Conservation (phyloP, 2,113 vertebrate genomes). For the Erpornis zantholeuca region DNA sequence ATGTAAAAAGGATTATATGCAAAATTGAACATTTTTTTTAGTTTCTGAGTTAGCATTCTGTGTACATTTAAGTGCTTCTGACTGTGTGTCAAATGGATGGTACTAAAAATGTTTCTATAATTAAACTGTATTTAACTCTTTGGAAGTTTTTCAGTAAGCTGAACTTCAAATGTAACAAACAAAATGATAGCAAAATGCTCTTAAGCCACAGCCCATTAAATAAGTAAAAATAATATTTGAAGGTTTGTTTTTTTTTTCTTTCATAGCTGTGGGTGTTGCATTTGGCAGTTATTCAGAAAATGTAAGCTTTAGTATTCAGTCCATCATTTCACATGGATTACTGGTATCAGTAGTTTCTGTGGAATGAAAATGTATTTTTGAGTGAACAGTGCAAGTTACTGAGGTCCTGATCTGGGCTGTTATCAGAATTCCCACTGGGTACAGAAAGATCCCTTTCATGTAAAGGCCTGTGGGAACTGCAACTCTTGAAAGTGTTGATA, state of each 20-base stretch:
- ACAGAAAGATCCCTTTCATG: background rate
- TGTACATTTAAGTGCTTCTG: background rate
- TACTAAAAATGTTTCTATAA: background rate
- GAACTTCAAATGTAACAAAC: background rate
- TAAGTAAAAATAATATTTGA: background rate
- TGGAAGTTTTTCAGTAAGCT: background rate
- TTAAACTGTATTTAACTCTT: background rate
- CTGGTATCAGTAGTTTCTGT: background rate
- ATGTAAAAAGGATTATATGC: background rate
- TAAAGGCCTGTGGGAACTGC: background rate
- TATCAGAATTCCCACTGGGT: background rate
- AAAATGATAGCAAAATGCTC: background rate
- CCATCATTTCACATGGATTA: background rate
- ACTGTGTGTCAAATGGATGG: background rate
- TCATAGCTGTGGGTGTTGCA: background rate
- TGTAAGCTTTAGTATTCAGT: background rate
- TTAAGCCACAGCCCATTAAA: background rate
- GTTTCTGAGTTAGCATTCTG: background rate
- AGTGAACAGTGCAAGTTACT: background rate
- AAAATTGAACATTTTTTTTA: background rate
- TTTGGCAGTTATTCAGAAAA: background rate
- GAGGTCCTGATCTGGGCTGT: background rate
- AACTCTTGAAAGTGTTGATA: background rate
- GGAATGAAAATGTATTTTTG: background rate
- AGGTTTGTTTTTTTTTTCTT: background rate